Conservation (phyloP, 2,797 vertebrate species). For the Pogoniulus pusillus region DNA sequence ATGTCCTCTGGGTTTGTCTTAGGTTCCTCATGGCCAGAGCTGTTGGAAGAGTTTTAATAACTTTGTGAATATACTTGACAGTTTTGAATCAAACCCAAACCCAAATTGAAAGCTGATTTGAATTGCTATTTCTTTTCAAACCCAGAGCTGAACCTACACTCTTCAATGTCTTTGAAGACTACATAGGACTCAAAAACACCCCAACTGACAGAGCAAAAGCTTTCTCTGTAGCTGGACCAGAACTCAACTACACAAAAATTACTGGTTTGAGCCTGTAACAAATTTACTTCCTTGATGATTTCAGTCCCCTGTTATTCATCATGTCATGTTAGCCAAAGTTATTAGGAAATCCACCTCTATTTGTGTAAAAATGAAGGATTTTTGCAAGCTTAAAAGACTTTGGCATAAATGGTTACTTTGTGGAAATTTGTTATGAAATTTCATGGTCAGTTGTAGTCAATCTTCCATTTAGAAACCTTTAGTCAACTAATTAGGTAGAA, state of each 20-base stretch:
- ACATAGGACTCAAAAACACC: neutral
- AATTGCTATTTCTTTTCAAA: slow-evolving; percentile 55
- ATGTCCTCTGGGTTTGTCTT: slow-evolving; percentile 61
- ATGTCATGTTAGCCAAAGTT: neutral
- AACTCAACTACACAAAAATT: neutral
- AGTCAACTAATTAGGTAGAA: neutral
- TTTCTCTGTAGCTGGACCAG: slow-evolving; percentile 45
- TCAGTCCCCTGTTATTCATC: slow-evolving; percentile 27
- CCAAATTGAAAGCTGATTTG: slow-evolving; percentile 66
- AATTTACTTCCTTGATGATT: slow-evolving; percentile 23
- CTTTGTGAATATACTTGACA: slow-evolving; percentile 42
- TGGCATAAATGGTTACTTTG: neutral
- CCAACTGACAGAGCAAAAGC: slow-evolving; percentile 20
- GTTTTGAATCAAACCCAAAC: slow-evolving; percentile 61
- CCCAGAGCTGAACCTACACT: slow-evolving; percentile 34
- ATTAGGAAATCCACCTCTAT: slow-evolving; percentile 16
- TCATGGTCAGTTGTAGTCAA: neutral
- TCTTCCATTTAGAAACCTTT: neutral
- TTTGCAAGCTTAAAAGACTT: slow-evolving; percentile 32
- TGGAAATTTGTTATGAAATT: neutral
- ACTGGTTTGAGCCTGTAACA: neutral
- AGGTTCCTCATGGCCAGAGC: slow-evolving; percentile 58
- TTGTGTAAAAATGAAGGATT: slow-evolving; percentile 38
- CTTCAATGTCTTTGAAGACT: slow-evolving; percentile 45
- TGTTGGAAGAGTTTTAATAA: slow-evolving; percentile 62